A percentile compares a stretch with the other conserved stretches of the same genome.
These are phyloP conservation scores for Oreocharis arfaki DNA, from an alignment of 2,113 vertebrate species.

Conservation along the genomic window DNA sequence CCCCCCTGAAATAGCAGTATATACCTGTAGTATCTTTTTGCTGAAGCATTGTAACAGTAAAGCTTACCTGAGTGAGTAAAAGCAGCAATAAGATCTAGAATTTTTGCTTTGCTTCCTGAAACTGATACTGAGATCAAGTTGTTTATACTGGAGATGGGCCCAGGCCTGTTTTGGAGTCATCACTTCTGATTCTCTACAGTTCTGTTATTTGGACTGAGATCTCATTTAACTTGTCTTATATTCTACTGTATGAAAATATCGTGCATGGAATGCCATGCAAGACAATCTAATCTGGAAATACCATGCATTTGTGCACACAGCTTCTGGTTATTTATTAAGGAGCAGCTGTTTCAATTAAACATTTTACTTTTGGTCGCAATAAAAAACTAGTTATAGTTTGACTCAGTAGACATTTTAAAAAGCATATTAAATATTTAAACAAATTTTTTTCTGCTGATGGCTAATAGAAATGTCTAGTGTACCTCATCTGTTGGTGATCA, in stretches of 20 bases:
- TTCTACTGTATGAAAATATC: neutral
- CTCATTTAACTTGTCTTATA: neutral
- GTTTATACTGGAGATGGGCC: neutral
- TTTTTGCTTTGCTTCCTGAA: neutral
- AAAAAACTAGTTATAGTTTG: neutral
- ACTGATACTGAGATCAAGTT: neutral
- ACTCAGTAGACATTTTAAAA: neutral
- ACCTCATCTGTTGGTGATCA: neutral
- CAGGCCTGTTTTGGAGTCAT: neutral
- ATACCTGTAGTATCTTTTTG: neutral
- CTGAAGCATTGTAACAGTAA: neutral
- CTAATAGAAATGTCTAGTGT: neutral
- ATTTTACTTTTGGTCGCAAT: neutral
- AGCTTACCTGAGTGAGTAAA: neutral
- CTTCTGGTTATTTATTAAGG: neutral
- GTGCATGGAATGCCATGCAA: neutral
- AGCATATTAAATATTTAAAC: slow-evolving; percentile 9
- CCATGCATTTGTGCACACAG: accelerated
- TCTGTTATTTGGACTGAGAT: neutral
- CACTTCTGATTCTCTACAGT: neutral
- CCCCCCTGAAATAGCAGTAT: neutral
- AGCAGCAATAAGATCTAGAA: neutral
- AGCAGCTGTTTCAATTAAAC: slow-evolving; percentile 20
- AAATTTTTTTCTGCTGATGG: neutral
- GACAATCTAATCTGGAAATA: neutral